Conservation (phyloP, 35 echinoderm and acorn worm species). For the Lytechinus variegatus region DNA sequence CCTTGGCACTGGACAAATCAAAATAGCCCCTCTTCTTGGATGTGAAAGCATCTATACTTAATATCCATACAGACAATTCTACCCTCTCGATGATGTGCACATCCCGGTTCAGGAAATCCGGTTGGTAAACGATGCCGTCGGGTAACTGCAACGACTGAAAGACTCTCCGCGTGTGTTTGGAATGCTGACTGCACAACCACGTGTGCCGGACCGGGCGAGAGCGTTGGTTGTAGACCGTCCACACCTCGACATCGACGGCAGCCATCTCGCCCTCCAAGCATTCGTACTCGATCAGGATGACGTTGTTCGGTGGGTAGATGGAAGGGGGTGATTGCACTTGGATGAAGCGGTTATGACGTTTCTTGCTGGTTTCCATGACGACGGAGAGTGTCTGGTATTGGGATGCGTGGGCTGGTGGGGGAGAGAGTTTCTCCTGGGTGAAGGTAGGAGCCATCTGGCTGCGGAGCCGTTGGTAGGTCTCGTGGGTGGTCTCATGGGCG, state of each 20-base stretch:
- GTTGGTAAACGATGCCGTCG: slow-evolving; percentile 35
- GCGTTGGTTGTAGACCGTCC: not conserved
- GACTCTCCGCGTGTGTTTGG: not conserved
- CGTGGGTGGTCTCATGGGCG: not conserved
- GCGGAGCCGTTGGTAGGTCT: not conserved
- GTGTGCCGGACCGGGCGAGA: not conserved
- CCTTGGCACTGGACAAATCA: slow-evolving; percentile 36
- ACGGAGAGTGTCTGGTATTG: slow-evolving; percentile 33
- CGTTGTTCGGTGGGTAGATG: slow-evolving; percentile 40
- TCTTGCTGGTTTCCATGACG: slow-evolving; percentile 34
- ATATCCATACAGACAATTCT: not conserved
- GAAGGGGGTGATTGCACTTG: slow-evolving; percentile 29
- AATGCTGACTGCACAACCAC: slow-evolving; percentile 21
- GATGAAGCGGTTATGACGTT: slow-evolving; percentile 27
- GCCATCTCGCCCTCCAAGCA: slow-evolving; percentile 1
- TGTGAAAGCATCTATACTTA: not conserved
- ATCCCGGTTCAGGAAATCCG: not conserved
- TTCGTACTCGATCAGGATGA: slow-evolving; percentile 2
- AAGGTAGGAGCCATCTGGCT: not conserved
- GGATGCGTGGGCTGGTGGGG: not conserved
- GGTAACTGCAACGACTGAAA: slow-evolving; percentile 39
- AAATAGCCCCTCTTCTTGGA: not conserved
- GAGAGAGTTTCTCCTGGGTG: not conserved
- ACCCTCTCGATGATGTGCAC: not conserved
- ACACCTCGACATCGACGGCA: slow-evolving; percentile 9